Base-by-base conservation (phyloP, 1,140 invertebrate genomes). In the Hycleus cichorii region DNA sequence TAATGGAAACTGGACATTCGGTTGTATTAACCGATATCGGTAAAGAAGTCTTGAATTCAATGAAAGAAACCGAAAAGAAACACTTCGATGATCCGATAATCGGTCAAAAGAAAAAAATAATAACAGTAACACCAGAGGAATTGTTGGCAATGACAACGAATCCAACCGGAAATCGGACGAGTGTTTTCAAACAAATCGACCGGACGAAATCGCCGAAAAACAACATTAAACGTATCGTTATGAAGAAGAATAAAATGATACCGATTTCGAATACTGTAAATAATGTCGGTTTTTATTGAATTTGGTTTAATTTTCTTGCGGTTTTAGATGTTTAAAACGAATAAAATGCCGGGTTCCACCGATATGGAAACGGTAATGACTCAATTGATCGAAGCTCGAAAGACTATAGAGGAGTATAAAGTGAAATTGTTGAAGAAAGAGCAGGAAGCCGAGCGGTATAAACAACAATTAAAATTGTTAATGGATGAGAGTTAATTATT, bases 1-100 rank as follows among this genome's bases (percentile, higher is more conserved):
- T 88, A 8, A 78, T 92, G 64, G 86, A 90, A 76, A 88, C 82
- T 75, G 89, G 90, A 1, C 82, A 89, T 70, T 86, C 86, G 44
- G 80, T 91, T 12, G 80, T 88, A 50, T 75, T 91, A 46, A 91
- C 89, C 63, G 84, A 90, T 70, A 87, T 86, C 49, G 88, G 89
- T 11, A 89, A 89, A 68, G 76, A 89, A 64, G 81, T 87, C 4
- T 71, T 90, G 59, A 87, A 88, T 65, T 75, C 77, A 39, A 77
- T 80, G 5, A 82, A 80, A 72, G 56, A 72, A 45, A 64, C 67
- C 32, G 62, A 71, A 43, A 51, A 72, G 38, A 65, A 48, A 52
- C 62, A 39, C 52, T 66, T 3, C 71, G 65, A 39, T 75, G 75
- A 56, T 67, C 11, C 69, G 27, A 32, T 7, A 32, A 32, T 32